A percentile compares a stretch with the other conserved stretches of the same genome.
These are phyloP conservation scores for Drosophila planitibia DNA, from an alignment of 2,888 invertebrate species.

Conservation along the genomic window DNA sequence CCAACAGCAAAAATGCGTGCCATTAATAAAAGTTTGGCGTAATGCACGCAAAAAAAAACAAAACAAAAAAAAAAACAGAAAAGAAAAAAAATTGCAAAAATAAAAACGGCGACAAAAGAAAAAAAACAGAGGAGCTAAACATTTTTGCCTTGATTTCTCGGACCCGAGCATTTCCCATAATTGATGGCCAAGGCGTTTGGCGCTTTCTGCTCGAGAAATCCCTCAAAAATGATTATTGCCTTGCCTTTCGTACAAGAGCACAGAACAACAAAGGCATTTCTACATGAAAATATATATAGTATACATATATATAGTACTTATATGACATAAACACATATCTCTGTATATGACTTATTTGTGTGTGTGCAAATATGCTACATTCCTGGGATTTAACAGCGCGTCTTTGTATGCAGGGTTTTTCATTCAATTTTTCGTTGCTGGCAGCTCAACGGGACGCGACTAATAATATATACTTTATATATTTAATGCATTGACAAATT, in stretches of 20 bases:
- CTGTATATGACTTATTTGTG: constrained; percentile 28
- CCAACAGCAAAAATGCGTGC: constrained; percentile 59
- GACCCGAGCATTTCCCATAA: constrained; percentile 58
- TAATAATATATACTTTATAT: constrained; percentile 17
- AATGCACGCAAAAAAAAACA: constrained; percentile 36
- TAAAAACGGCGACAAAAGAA: constrained; percentile 20
- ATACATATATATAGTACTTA: constrained; percentile 6
- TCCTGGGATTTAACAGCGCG: constrained; percentile 67
- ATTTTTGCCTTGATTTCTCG: constrained; percentile 43
- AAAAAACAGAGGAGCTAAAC: constrained; percentile 34
- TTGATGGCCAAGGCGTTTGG: constrained; percentile 75
- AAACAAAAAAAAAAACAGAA: constrained; percentile 9
- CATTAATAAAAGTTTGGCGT: constrained; percentile 62
- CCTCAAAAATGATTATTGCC: constrained; percentile 65
- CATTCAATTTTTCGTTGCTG: constrained; percentile 70
- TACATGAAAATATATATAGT: constrained; percentile 25
- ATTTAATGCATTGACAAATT: constrained; percentile 16
- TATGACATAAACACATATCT: constrained; percentile 13
- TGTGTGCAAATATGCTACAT: constrained; percentile 73
- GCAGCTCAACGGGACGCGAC: constrained; percentile 43
- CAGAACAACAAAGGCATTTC: constrained; percentile 60
- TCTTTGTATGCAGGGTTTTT: constrained; percentile 63
- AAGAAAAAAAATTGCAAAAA: constrained; percentile 11
- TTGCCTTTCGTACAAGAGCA: constrained; percentile 46
- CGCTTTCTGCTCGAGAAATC: constrained; percentile 60